These are phyloP conservation scores for Megathymus violae DNA, from an alignment of 1,140 invertebrate genomes.

Conservation along the genomic window DNA sequence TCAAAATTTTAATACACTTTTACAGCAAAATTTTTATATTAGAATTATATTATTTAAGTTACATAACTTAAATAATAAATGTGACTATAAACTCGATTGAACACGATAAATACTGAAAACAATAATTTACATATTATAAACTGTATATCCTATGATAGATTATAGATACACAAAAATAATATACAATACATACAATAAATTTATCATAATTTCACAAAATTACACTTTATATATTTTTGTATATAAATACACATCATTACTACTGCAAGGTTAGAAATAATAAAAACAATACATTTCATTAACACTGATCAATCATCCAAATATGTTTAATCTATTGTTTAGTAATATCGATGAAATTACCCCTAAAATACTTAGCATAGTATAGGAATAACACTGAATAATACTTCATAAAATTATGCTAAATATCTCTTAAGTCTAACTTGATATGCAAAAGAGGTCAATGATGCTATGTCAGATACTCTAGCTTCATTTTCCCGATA, in stretches of 20 bases:
- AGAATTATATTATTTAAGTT: conserved; percentile 66
- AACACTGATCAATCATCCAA: conserved; percentile 35
- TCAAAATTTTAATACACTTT: conserved; percentile 77
- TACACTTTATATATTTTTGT: background rate
- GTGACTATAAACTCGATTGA: conserved; percentile 71
- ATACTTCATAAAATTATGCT: conserved; percentile 51
- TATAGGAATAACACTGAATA: conserved; percentile 57
- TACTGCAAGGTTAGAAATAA: conserved; percentile 7
- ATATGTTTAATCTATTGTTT: conserved; percentile 17
- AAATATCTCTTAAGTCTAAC: conserved; percentile 57
- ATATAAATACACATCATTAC: background rate
- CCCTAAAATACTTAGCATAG: conserved; percentile 40
- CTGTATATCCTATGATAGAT: no score
- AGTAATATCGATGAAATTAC: conserved; percentile 48
- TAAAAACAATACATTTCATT: conserved; percentile 26
- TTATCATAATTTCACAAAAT: no score
- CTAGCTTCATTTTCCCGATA: conserved; percentile 53
- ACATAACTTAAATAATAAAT: conserved; percentile 74
- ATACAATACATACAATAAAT: no score
- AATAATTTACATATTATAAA: background rate
- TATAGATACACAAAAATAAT: no score
- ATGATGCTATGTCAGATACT: conserved; percentile 40
- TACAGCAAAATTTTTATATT: conserved; percentile 75
- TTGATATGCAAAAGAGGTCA: conserved; percentile 68
- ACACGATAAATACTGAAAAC: conserved; percentile 22